Conservation (phyloP, 2,888 invertebrate species). For the Coremacera marginata region DNA sequence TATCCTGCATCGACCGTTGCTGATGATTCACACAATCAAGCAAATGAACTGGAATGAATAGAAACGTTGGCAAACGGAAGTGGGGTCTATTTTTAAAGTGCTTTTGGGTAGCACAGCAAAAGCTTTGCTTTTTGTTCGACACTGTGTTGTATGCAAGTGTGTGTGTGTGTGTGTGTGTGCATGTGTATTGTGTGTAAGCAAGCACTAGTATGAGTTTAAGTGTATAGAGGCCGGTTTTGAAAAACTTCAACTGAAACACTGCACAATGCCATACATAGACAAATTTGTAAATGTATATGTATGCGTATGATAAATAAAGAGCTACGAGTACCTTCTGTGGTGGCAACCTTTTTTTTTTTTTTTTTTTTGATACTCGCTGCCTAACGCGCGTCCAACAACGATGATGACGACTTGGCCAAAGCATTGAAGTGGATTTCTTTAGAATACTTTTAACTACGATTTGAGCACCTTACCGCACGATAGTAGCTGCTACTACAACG, state of each 20-base stretch:
- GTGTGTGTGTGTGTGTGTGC: slow-evolving; percentile 8
- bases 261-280: not conserved
- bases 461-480: not conserved
- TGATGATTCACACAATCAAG: slow-evolving; percentile 63
- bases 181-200: not conserved
- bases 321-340: not conserved
- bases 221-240: not conserved
- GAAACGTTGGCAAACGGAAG: slow-evolving; percentile 40
- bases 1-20: slow-evolving; percentile 39
- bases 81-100: slow-evolving; percentile 31
- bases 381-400: not conserved
- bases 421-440: slow-evolving; percentile 12
- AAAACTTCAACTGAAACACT: not conserved
- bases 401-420: not conserved
- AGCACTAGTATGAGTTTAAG: not conserved
- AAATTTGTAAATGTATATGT: not conserved
- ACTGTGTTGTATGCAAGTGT: not conserved
- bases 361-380: not conserved
- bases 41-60: slow-evolving; percentile 65
- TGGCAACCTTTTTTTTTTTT: not conserved
- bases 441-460: slow-evolving; percentile 15
- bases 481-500: slow-evolving; percentile 3
- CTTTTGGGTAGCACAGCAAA: slow-evolving; percentile 16
- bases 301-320: not conserved
- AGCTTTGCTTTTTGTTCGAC: slow-evolving; percentile 23